phyloP scores from a whole-genome alignment of 2,113 vertebrate genomes.

The Solea senegalensis region DNA sequence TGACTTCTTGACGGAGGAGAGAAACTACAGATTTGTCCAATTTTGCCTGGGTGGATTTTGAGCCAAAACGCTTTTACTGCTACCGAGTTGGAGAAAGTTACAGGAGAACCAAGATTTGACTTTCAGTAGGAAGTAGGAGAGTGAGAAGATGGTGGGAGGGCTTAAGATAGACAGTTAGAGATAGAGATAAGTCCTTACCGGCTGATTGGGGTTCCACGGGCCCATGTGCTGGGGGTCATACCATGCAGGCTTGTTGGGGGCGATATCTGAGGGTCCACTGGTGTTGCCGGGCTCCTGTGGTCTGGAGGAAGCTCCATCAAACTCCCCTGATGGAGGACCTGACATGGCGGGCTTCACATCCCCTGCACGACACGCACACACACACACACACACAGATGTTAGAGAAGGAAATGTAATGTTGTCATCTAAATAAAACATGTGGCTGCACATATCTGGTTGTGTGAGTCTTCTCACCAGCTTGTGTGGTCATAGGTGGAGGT shows the following conservation, averaged over 20 bases:
- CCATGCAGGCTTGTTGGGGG: slow-evolving; percentile 90
- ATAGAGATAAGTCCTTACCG: slow-evolving; percentile 49
- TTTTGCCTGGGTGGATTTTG: too few relatives aligned
- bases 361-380: slow-evolving; percentile 67
- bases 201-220: slow-evolving; percentile 88
- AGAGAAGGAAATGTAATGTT: neutral
- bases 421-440: neutral
- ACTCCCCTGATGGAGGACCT: slow-evolving; percentile 84
- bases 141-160: neutral
- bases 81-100: too few relatives aligned
- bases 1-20: too few relatives aligned
- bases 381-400: neutral
- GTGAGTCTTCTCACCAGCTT: slow-evolving; percentile 61
- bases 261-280: slow-evolving; percentile 86
- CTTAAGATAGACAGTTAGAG: neutral
- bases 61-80: too few relatives aligned
- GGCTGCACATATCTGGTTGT: neutral
- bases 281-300: slow-evolving; percentile 82
- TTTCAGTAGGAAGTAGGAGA: too few relatives aligned
- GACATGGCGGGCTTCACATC: slow-evolving; percentile 91
- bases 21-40: too few relatives aligned
- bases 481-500: slow-evolving; percentile 59
- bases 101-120: too few relatives aligned
- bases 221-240: slow-evolving; percentile 93
- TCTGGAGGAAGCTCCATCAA: slow-evolving; percentile 82